Evolutionary conservation across 2,797 vertebrate genomes (phyloP).

Genomic region (Craterocephalus amniculus): DNA sequence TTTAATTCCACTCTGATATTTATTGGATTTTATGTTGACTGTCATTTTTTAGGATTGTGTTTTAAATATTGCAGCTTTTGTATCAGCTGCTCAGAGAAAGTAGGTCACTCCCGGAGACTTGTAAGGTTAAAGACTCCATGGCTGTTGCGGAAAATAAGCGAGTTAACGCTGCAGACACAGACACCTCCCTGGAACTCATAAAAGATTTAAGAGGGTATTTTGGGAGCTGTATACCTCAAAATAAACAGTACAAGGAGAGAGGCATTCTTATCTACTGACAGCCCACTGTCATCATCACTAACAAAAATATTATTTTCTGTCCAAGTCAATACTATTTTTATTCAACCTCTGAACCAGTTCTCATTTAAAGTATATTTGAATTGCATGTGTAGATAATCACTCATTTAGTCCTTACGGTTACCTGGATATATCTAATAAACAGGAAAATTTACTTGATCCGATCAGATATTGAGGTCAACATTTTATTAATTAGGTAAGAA

Average conservation of each 20-base stretch:
- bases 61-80: slow-evolving; percentile 59
- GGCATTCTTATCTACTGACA: slow-evolving; percentile 68
- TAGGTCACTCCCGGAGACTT: slow-evolving; percentile 63
- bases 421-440: background rate
- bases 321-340: slow-evolving; percentile 3
- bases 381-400: background rate
- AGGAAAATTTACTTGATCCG: too few species aligned
- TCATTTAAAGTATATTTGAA: background rate
- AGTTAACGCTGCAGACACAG: slow-evolving; percentile 74
- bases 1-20: slow-evolving; percentile 34
- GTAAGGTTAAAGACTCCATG: slow-evolving; percentile 74
- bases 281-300: slow-evolving; percentile 56
- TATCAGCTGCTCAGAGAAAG: slow-evolving; percentile 56
- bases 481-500: background rate
- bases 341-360: slow-evolving; percentile 4
- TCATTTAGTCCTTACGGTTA: background rate
- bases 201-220: slow-evolving; percentile 82
- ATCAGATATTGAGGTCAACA: background rate
- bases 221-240: slow-evolving; percentile 69
- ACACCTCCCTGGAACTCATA: slow-evolving; percentile 76
- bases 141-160: slow-evolving; percentile 70
- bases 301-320: slow-evolving; percentile 43
- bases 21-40: slow-evolving; percentile 33
- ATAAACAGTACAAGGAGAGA: slow-evolving; percentile 74
- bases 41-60: slow-evolving; percentile 29